Conservation (phyloP, 2,797 vertebrate genomes). For the Amazona ochrocephala region DNA sequence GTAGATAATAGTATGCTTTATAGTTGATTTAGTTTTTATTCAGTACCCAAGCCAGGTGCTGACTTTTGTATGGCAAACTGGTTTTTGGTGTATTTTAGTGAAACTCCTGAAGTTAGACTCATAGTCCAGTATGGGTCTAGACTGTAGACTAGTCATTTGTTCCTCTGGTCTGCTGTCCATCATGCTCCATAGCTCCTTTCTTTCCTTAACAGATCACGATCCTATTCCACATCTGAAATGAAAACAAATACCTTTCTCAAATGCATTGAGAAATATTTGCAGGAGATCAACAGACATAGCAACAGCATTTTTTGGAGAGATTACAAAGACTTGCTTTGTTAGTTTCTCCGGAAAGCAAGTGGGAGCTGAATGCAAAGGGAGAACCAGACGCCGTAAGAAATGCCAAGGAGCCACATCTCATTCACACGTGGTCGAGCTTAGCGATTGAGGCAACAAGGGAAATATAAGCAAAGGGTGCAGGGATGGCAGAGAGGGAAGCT, state of each 20-base stretch:
- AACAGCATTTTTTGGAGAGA: not conserved
- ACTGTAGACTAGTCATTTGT: not conserved
- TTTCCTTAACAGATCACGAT: not conserved
- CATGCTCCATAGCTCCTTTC: not conserved
- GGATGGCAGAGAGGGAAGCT: fast-evolving
- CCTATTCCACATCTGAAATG: not conserved
- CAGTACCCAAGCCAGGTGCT: not conserved
- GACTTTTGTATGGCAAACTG: not conserved
- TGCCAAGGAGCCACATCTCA: fast-evolving
- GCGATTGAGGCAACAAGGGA: fast-evolving
- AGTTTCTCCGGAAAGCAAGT: not conserved
- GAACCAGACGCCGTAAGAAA: fast-evolving
- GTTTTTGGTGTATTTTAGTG: not conserved
- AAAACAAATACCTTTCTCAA: not conserved
- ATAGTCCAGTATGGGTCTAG: not conserved
- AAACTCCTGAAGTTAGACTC: not conserved
- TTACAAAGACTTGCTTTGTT: not conserved
- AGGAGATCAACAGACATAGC: not conserved
- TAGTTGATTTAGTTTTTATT: not conserved
- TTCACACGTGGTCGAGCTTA: fast-evolving
- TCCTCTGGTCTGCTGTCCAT: not conserved
- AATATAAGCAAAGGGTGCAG: fast-evolving
- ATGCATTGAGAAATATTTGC: not conserved
- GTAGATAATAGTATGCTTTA: not conserved
- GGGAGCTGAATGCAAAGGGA: not conserved